phyloP scores from a whole-genome alignment of 2,888 invertebrate species.

The Leptinotarsa tumamoca region DNA sequence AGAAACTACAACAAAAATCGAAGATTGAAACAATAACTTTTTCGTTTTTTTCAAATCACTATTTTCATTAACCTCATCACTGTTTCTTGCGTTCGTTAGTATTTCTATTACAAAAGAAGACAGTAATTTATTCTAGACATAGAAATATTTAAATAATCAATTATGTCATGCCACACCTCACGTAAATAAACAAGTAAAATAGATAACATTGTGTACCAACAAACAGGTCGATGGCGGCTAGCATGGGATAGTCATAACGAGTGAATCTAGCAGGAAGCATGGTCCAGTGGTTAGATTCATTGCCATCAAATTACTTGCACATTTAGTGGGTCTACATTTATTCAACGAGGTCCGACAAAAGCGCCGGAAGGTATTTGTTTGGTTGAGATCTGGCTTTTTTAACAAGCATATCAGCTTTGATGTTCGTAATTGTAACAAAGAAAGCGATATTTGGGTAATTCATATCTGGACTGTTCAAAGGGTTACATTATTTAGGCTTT shows the following conservation, averaged over 20 bases:
- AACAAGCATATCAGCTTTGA: not conserved
- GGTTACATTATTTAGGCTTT: too few relatives aligned
- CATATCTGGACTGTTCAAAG: too few relatives aligned
- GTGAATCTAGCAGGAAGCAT: constrained; percentile 10
- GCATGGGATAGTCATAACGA: not conserved
- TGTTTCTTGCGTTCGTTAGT: not conserved
- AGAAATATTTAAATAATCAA: not conserved
- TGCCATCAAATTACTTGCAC: constrained; percentile 18
- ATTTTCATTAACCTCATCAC: too few relatives aligned
- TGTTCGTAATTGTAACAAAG: not conserved
- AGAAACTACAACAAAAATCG: too few relatives aligned
- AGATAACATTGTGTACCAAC: constrained; percentile 11
- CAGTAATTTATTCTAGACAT: not conserved
- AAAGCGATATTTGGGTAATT: not conserved
- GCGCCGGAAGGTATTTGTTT: not conserved
- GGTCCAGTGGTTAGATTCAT: constrained; percentile 19
- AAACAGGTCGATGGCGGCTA: constrained; percentile 2
- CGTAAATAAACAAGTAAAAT: not conserved
- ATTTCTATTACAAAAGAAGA: not conserved
- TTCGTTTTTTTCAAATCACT: too few relatives aligned
- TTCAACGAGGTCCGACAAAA: not conserved
- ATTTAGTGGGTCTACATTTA: constrained; percentile 9
- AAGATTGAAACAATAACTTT: too few relatives aligned
- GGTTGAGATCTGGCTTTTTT: not conserved
- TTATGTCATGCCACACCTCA: constrained; percentile 9